Base-by-base conservation (phyloP, 2,113 vertebrate genomes). In the Spheniscus mendiculus region DNA sequence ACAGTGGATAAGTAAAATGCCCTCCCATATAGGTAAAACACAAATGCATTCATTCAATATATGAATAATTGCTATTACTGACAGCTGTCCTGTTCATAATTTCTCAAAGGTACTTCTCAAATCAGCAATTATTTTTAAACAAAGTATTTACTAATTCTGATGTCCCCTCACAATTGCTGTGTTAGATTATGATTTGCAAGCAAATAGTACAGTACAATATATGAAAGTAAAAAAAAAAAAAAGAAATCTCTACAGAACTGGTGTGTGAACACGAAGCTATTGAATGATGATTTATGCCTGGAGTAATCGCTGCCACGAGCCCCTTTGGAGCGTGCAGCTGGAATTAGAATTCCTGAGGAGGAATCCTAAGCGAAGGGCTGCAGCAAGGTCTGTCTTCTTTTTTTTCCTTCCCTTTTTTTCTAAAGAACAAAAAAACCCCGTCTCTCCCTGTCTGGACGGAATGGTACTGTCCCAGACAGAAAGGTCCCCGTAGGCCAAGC, bases 381-480 rank as follows among this genome's bases (percentile, higher is more conserved):
- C 40, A 61, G 61, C 23, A 93, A 81, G 61, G 30, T 83, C 45
- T 83, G 70, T 34, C 13, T 45, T 76, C 49, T 27, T 18, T 12
- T 22, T 26, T 20, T 87, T 58, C 8, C 12, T 67, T 23, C 18
- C 25, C 2, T 36, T 79, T 89, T 56, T 52, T 61, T 2, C 42
- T 86, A 14, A 90, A 87, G 93, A 97, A 96, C 74, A 97, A 83
- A 90, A 95, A 92, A 58, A 6, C 10, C 36, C 34, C 7, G 56
- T 78, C 90, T 96, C 98, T 98, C 98, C 98, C 98, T 97, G 98
- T 98, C 98, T 98, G 95, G 95, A 73, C 9, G 11, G 89, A 98
- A 98, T 98, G 98, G 98, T 98, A 97, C 93, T 97, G 97, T 93
- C 98, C 97, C 97, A 98, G 98, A 98, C 98, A 94, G 93, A 97